These are phyloP conservation scores for Thamnophis elegans DNA, from an alignment of 2,797 vertebrate species.

Conservation along the genomic window DNA sequence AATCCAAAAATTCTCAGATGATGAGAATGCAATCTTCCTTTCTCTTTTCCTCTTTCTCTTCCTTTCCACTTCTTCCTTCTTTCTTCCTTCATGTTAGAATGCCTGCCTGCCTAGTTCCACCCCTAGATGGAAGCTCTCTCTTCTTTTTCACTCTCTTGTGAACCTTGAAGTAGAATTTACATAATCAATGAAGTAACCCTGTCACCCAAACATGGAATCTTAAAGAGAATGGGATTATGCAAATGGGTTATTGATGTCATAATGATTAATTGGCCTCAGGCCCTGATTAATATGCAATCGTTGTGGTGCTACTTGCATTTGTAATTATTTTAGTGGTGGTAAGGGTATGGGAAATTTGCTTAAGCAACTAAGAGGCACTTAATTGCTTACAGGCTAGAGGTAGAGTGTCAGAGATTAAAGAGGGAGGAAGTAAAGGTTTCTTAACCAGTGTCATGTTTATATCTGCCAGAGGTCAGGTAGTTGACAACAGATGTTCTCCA, in stretches of 20 bases:
- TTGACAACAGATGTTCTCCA: slow-evolving; percentile 6
- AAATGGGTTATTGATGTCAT: slow-evolving; percentile 95
- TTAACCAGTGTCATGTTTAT: slow-evolving; percentile 39
- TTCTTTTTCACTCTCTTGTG: slow-evolving; percentile 85
- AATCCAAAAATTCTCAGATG: not conserved
- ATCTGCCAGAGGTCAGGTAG: not conserved
- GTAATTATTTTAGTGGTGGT: slow-evolving; percentile 84
- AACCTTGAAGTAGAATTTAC: slow-evolving; percentile 89
- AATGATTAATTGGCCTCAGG: slow-evolving; percentile 93
- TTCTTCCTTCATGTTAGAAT: not conserved
- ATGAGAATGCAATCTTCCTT: not conserved
- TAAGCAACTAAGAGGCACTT: slow-evolving; percentile 86
- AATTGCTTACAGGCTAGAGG: slow-evolving; percentile 71
- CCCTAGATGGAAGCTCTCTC: slow-evolving; percentile 80
- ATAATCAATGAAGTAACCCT: slow-evolving; percentile 96
- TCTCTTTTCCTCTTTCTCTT: slow-evolving; percentile 37
- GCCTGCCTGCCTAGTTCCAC: slow-evolving; percentile 69
- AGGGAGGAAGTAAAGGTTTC: slow-evolving; percentile 45
- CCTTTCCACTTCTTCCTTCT: slow-evolving; percentile 44
- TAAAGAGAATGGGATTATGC: slow-evolving; percentile 96
- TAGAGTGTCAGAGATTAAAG: slow-evolving; percentile 51
- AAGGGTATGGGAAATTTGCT: slow-evolving; percentile 70
- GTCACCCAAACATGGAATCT: slow-evolving; percentile 91
- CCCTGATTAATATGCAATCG: slow-evolving; percentile 94
- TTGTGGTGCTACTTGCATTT: slow-evolving; percentile 87